Evolutionary conservation across 1,140 invertebrate species (phyloP).

Genomic region (Oscheius sp.): DNA sequence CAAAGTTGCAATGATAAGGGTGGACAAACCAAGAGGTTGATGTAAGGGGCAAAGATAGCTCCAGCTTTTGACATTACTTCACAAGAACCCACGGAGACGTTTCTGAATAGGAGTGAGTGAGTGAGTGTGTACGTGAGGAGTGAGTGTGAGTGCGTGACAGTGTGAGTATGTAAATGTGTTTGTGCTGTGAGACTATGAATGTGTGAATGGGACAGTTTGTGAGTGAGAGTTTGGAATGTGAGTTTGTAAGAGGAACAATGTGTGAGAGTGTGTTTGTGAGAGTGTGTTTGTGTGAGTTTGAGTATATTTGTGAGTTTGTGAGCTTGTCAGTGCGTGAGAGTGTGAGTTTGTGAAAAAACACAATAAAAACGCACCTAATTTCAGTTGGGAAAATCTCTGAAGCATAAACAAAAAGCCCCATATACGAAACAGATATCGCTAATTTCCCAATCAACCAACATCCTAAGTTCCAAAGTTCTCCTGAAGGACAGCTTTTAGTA

Average conservation of each 20-base stretch:
- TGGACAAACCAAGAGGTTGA: constrained; percentile 25
- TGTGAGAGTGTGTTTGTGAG: too few species aligned
- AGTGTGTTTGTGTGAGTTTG: too few species aligned
- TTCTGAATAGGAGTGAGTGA: background rate
- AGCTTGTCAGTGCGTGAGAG: too few species aligned
- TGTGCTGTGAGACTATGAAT: too few species aligned
- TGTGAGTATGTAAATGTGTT: too few species aligned
- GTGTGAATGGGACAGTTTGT: too few species aligned
- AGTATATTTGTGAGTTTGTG: too few species aligned
- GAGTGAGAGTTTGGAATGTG: too few species aligned
- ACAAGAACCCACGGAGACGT: constrained; percentile 30
- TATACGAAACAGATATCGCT: constrained; percentile 39
- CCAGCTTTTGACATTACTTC: constrained; percentile 31
- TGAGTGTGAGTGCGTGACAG: too few species aligned
- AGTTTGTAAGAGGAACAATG: too few species aligned
- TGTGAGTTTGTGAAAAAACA: background rate
- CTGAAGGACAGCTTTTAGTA: too few species aligned
- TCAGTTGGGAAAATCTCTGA: constrained; percentile 28
- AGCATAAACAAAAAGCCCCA: constrained; percentile 36
- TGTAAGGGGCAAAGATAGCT: constrained; percentile 38
- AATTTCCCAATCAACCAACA: constrained; percentile 41
- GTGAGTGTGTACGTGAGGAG: background rate
- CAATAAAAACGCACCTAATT: too few species aligned
- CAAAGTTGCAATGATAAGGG: background rate
- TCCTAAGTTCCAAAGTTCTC: background rate